Evolutionary conservation across 2,888 invertebrate species (phyloP).

Genomic region (Mantis religiosa): DNA sequence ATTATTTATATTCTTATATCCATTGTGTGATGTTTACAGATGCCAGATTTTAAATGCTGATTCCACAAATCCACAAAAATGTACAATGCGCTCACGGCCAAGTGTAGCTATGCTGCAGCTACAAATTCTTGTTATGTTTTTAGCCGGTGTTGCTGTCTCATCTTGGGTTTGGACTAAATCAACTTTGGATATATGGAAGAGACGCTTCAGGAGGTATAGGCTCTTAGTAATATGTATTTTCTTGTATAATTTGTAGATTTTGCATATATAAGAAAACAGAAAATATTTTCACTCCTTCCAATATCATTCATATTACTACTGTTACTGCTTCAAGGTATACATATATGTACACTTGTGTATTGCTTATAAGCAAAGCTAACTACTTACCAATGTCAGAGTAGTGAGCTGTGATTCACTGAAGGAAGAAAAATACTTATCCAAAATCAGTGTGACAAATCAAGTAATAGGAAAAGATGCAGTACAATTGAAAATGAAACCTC

Average conservation of each 20-base stretch:
- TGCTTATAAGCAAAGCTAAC: too few species aligned
- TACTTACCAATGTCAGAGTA: too few species aligned
- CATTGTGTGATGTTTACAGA: conserved; percentile 34
- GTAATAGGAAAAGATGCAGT: too few species aligned
- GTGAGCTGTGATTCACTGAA: too few species aligned
- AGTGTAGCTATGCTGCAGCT: conserved; percentile 78
- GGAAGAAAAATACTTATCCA: too few species aligned
- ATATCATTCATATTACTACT: too few species aligned
- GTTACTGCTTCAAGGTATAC: too few species aligned
- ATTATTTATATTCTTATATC: not conserved
- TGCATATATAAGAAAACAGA: too few species aligned
- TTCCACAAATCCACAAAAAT: conserved; percentile 43
- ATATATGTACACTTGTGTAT: too few species aligned
- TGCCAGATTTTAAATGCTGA: conserved; percentile 45
- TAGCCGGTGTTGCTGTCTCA: conserved; percentile 82
- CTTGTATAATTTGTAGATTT: not conserved
- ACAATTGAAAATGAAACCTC: too few species aligned
- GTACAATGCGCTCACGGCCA: conserved; percentile 67
- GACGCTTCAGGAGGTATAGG: conserved; percentile 73
- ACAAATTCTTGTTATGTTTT: conserved; percentile 77
- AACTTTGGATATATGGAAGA: conserved; percentile 79
- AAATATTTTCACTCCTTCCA: too few species aligned
- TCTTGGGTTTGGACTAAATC: conserved; percentile 92
- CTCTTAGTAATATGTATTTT: not conserved
- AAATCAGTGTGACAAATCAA: too few species aligned